A percentile compares a stretch with the other conserved stretches of the same genome.
Evolutionary conservation across 2,888 invertebrate genomes (phyloP).

Genomic region (Imbricaverruca yamaguchii): DNA sequence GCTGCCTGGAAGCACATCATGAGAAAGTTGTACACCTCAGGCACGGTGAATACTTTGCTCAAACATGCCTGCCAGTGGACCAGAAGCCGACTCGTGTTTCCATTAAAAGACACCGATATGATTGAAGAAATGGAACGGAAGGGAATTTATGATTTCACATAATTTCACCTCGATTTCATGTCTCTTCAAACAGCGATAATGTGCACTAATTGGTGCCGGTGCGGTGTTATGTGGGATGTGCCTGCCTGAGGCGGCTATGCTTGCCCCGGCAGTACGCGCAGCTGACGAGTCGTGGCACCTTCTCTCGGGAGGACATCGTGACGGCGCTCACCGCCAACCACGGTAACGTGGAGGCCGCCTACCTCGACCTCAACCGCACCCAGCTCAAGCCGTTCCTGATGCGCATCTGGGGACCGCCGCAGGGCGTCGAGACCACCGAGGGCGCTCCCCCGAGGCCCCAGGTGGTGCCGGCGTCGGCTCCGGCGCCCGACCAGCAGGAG

Average conservation of each 20-base stretch:
- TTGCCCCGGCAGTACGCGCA: constrained; percentile 50
- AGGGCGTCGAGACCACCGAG: constrained; percentile 21
- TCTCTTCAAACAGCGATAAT: too few species aligned
- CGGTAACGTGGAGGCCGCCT: constrained; percentile 63
- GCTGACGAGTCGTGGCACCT: constrained; percentile 57
- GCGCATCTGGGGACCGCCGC: constrained; percentile 64
- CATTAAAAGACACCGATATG: too few species aligned
- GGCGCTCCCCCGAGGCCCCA: not conserved
- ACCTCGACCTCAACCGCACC: constrained; percentile 61
- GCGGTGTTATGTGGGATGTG: too few species aligned
- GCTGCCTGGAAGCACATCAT: too few species aligned
- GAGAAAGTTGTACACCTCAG: too few species aligned
- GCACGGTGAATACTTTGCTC: too few species aligned
- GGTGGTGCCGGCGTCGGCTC: not conserved
- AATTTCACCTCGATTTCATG: too few species aligned
- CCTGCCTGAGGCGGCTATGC: not conserved
- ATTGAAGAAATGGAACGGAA: too few species aligned
- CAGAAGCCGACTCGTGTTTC: too few species aligned
- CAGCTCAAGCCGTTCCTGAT: constrained; percentile 70
- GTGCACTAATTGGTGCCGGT: too few species aligned
- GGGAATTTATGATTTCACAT: too few species aligned
- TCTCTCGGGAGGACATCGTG: constrained; percentile 61
- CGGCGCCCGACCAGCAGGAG: not conserved
- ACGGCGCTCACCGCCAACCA: constrained; percentile 61
- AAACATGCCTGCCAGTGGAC: too few species aligned